A percentile compares a stretch with the other conserved stretches of the same genome.
phyloP scores from a whole-genome alignment of 2,888 invertebrate species.

The Pandemis heparana region DNA sequence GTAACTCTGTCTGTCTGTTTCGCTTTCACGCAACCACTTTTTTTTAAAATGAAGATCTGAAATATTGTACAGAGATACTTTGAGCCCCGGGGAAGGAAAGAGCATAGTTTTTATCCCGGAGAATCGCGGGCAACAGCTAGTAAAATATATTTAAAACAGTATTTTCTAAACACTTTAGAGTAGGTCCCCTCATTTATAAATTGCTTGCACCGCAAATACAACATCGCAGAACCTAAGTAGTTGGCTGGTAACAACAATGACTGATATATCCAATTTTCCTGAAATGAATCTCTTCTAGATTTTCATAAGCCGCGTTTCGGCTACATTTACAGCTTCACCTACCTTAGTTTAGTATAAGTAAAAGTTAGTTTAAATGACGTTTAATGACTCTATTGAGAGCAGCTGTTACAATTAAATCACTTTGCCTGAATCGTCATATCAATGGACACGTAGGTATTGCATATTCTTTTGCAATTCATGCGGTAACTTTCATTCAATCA shows the following conservation, averaged over 20 bases:
- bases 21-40: no score
- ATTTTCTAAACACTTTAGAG: no score
- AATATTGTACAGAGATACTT: no score
- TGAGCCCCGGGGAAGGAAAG: no score
- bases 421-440: not conserved
- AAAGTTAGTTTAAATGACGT: not conserved
- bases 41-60: no score
- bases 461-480: constrained; percentile 10
- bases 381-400: not conserved
- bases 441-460: constrained; percentile 2
- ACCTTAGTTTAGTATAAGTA: not conserved
- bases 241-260: not conserved
- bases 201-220: not conserved
- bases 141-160: no score
- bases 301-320: constrained; percentile 14
- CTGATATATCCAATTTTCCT: not conserved
- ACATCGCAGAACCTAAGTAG: not conserved
- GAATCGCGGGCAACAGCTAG: no score
- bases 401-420: not conserved
- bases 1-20: no score
- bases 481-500: constrained; percentile 13
- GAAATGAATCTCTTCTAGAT: not conserved
- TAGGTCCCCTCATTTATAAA: not conserved
- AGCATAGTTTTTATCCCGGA: no score
- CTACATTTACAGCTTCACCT: not conserved